phyloP scores from a whole-genome alignment of 1,140 invertebrate genomes.

The Drosophila virilis region DNA sequence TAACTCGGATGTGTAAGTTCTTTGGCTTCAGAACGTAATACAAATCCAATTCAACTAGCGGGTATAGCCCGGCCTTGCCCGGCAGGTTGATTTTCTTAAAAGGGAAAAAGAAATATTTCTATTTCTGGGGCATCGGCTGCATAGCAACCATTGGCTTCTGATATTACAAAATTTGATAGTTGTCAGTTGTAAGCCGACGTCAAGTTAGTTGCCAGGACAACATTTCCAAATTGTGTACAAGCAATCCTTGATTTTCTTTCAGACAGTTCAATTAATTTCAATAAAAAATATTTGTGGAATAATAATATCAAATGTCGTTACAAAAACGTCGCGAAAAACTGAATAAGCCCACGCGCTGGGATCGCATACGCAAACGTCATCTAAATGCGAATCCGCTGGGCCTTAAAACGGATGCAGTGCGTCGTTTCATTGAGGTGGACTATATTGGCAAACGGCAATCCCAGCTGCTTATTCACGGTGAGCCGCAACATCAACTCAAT shows the following conservation, averaged over 20 bases:
- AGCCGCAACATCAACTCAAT: slow-evolving; percentile 59
- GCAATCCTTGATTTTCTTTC: slow-evolving; percentile 12
- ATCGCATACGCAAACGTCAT: slow-evolving; percentile 77
- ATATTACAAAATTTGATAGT: too few species aligned
- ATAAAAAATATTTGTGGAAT: background rate
- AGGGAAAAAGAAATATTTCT: too few species aligned
- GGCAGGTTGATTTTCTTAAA: too few species aligned
- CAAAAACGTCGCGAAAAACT: slow-evolving; percentile 75
- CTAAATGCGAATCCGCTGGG: slow-evolving; percentile 47
- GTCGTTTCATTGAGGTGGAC: slow-evolving; percentile 72
- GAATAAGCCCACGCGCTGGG: slow-evolving; percentile 75
- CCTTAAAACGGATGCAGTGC: slow-evolving; percentile 73
- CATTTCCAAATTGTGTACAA: slow-evolving; percentile 54
- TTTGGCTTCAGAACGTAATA: too few species aligned
- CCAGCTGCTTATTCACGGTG: slow-evolving; percentile 64
- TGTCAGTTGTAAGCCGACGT: slow-evolving; percentile 17
- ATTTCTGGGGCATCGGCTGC: background rate
- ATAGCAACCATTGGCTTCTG: background rate
- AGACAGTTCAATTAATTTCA: background rate
- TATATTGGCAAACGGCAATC: slow-evolving; percentile 64
- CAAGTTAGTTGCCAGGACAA: slow-evolving; percentile 47
- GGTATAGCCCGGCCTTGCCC: too few species aligned
- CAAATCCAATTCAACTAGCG: too few species aligned
- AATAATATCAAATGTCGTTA: slow-evolving; percentile 45
- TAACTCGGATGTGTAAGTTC: too few species aligned